A percentile compares a stretch with the other conserved stretches of the same genome.
These are phyloP conservation scores for Bolinopsis microptera DNA, from an alignment of 37 sponge, comb jelly and placozoan species.

Conservation along the genomic window DNA sequence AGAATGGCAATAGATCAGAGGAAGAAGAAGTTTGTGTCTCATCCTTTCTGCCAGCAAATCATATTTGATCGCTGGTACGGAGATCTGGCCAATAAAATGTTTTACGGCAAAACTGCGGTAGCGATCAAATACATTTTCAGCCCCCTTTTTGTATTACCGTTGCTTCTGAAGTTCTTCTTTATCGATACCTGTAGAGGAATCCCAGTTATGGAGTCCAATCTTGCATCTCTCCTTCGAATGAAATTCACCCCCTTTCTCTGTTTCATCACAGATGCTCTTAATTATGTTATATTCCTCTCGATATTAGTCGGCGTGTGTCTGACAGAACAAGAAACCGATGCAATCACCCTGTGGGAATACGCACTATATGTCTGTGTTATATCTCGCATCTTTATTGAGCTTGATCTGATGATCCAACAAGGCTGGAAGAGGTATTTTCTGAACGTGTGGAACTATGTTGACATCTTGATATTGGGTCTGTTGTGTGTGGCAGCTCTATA, in stretches of 20 bases:
- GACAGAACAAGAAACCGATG: neutral
- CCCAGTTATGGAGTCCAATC: neutral
- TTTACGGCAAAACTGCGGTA: neutral
- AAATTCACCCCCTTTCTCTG: neutral
- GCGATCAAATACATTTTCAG: neutral
- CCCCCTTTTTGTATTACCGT: neutral
- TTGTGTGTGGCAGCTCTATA: neutral
- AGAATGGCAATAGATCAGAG: neutral
- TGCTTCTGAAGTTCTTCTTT: neutral
- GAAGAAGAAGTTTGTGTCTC: slow-evolving; percentile 2
- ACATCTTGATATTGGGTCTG: neutral
- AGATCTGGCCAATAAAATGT: neutral
- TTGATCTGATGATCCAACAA: neutral
- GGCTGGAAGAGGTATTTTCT: neutral
- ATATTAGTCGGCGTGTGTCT: neutral
- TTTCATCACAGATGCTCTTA: neutral
- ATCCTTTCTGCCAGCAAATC: neutral
- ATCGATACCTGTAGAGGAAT: neutral
- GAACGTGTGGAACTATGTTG: neutral
- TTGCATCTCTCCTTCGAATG: neutral
- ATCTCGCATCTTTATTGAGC: neutral
- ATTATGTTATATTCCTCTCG: neutral
- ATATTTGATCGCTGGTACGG: neutral
- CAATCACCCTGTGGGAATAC: neutral
- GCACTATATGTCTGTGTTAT: neutral